Evolutionary conservation across 2,888 invertebrate species (phyloP), one percentile per base, ranked within the genome.

Genomic region (Leucoptera coffeella): DNA sequence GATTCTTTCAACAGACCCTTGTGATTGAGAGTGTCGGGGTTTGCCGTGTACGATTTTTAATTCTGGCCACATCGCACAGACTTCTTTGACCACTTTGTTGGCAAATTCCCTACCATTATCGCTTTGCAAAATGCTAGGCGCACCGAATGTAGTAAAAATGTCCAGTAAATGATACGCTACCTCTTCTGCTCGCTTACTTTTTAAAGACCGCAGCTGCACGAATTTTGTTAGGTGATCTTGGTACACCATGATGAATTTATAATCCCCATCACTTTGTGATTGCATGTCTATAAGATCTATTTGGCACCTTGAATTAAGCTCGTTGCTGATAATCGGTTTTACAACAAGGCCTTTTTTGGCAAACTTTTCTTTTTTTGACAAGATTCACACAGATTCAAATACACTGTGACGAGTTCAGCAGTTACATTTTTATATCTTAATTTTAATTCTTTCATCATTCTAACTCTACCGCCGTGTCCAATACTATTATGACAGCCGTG

Each of bases 191-290:
- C 32, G 30, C 29, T 53, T 51, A 3, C 33, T 42, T 35, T 40
- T 33, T n/a, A 56, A 32, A 4, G 54, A 28, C 25, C 49, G 34
- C 4, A 57, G 35, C 8, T 38, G 25, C 10, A 54, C 40, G 38
- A 55, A 57, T 41, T 56, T 50, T n/a, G 53, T 56, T 1, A 43
- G 27, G 32, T 50, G 46, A 28, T 53, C 51, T 36, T 54, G 51
- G 28, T 52, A 50, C 3, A 46, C 42, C 28, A 54, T 29, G 15
- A 56, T 47, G 31, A 50, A 56, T 29, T 47, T 50, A 33, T 31
- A 47, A 14, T 41, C 29, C 11, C 34, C 33, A 38, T 55, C 48
- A 25, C 37, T 23, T 26, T 44, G 38, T 8, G 42, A 30, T 30
- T 55, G 46, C 35, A 50, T 35, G 34, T 55, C 49, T 15, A 52